These are phyloP conservation scores for Poecile atricapillus DNA, from an alignment of 2,113 vertebrate genomes.

Conservation along the genomic window DNA sequence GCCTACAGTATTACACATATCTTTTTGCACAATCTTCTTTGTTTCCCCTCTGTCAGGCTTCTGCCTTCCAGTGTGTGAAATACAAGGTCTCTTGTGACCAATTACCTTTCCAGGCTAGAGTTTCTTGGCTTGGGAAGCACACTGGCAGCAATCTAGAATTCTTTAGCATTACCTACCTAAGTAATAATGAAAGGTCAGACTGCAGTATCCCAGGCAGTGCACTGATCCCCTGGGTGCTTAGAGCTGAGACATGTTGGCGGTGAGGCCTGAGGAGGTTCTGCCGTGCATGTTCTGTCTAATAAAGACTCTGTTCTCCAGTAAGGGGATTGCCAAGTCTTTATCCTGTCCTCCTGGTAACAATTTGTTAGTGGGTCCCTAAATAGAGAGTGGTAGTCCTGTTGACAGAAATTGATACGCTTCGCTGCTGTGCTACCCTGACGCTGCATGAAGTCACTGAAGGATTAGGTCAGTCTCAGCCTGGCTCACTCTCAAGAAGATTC, in stretches of 20 bases:
- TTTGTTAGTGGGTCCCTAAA: not conserved
- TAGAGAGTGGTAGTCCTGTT: not conserved
- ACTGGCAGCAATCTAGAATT: constrained; percentile 47
- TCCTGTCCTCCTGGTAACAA: not conserved
- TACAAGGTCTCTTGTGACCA: constrained; percentile 43
- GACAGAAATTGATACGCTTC: not conserved
- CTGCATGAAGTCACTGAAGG: not conserved
- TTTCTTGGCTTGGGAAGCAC: constrained; percentile 44
- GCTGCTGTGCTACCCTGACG: not conserved
- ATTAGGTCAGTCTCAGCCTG: not conserved
- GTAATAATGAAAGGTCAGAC: constrained; percentile 41
- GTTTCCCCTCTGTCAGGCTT: constrained; percentile 42
- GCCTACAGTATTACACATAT: not conserved
- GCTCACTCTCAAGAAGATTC: not conserved
- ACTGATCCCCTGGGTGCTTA: not conserved
- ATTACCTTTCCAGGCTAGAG: constrained; percentile 36
- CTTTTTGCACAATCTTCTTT: constrained; percentile 43
- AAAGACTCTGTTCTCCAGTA: not conserved
- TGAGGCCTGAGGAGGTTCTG: not conserved
- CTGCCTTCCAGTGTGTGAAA: constrained; percentile 43
- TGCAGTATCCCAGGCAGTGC: not conserved
- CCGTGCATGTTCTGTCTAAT: not conserved
- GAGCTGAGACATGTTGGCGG: not conserved
- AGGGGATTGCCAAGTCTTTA: not conserved
- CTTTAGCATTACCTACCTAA: constrained; percentile 51